Conservation (phyloP, 2,888 invertebrate genomes). For the Volucella inflata region DNA sequence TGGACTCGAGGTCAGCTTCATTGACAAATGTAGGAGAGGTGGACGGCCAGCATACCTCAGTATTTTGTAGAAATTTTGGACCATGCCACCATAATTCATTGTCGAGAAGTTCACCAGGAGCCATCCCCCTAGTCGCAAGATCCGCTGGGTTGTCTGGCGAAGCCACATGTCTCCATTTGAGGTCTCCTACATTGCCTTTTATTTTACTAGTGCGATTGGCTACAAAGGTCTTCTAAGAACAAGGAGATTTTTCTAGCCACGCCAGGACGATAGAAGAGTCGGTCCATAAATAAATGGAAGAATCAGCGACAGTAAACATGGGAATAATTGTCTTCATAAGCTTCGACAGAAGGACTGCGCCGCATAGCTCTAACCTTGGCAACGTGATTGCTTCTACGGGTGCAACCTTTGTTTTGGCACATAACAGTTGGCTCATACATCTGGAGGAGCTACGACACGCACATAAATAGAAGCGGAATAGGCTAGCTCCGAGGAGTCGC, state of each 20-base stretch:
- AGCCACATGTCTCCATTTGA: slow-evolving; percentile 54
- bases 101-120: slow-evolving; percentile 48
- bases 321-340: too few species aligned
- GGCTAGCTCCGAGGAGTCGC: slow-evolving; percentile 38
- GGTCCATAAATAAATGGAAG: too few species aligned
- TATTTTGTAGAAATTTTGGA: slow-evolving; percentile 19
- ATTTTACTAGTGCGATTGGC: slow-evolving; percentile 56
- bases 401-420: slow-evolving; percentile 37
- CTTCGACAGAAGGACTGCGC: too few species aligned
- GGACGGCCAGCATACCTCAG: background rate
- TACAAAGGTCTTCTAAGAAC: too few species aligned
- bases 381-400: too few species aligned
- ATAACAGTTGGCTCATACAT: background rate
- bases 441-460: background rate
- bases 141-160: slow-evolving; percentile 65
- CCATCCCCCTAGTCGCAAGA: slow-evolving; percentile 58
- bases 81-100: slow-evolving; percentile 64
- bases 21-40: background rate
- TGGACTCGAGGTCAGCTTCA: slow-evolving; percentile 34
- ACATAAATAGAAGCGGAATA: slow-evolving; percentile 22
- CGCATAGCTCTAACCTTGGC: too few species aligned
- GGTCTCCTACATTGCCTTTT: background rate
- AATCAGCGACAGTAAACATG: too few species aligned
- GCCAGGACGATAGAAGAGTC: too few species aligned
- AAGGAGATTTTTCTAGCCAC: too few species aligned